Evolutionary conservation across 2,797 vertebrate species (phyloP).

Genomic region (Lutra lutra): DNA sequence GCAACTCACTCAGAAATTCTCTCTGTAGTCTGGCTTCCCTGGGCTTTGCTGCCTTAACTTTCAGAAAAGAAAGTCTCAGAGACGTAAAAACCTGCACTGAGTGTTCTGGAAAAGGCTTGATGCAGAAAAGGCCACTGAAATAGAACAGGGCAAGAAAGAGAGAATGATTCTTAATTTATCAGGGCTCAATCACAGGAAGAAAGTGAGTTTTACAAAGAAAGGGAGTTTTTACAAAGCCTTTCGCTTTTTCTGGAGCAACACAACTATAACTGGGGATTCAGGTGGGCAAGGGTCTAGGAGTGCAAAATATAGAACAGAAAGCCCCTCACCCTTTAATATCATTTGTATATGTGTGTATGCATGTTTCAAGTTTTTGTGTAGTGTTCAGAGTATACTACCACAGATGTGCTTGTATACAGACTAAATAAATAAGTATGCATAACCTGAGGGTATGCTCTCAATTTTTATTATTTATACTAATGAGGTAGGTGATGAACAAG

Average conservation of each 20-base stretch:
- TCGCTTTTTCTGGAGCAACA: not conserved
- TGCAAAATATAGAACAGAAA: not conserved
- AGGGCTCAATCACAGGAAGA: not conserved
- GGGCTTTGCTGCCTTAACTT: not conserved
- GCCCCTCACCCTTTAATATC: not conserved
- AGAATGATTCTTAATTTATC: not conserved
- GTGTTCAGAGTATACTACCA: not conserved
- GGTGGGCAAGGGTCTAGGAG: not conserved
- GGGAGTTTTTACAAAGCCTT: not conserved
- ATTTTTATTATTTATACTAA: not conserved
- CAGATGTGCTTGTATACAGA: not conserved
- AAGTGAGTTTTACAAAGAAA: not conserved
- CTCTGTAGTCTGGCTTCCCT: conserved; percentile 36
- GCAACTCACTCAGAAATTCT: conserved; percentile 53
- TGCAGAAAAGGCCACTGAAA: not conserved
- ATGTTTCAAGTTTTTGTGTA: not conserved
- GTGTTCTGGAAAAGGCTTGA: not conserved
- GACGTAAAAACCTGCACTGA: not conserved
- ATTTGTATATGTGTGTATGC: not conserved
- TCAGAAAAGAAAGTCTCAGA: not conserved
- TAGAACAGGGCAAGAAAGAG: not conserved
- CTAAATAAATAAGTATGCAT: not conserved
- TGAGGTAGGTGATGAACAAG: not conserved
- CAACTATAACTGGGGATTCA: not conserved
- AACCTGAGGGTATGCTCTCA: not conserved